Percentiles rank a stretch among this genome's conserved stretches.
These are phyloP conservation scores for Urocynchramus pylzowi DNA, from an alignment of 2,113 vertebrate species.

Conservation along the genomic window DNA sequence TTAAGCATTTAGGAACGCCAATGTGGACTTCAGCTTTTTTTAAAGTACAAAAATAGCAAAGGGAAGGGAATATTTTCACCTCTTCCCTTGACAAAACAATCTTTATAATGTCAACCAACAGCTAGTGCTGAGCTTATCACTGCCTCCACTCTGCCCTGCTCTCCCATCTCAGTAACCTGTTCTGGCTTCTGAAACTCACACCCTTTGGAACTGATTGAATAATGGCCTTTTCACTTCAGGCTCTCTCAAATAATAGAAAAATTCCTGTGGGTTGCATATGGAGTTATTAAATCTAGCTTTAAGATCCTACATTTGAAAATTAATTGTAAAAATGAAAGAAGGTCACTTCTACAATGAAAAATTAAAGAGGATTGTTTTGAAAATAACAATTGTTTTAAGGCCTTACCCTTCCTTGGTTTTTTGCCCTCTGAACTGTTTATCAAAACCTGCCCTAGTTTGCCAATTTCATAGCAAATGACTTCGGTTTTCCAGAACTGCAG, in stretches of 20 bases:
- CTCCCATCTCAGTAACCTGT: background rate
- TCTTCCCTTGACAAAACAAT: conserved; percentile 26
- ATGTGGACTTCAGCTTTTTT: background rate
- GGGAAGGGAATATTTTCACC: background rate
- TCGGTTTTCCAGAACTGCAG: background rate
- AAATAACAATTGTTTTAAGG: background rate
- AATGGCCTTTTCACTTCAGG: conserved; percentile 21
- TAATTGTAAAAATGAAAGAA: background rate
- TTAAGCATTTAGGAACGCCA: background rate
- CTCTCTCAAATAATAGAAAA: background rate
- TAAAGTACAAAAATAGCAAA: background rate
- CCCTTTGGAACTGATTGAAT: conserved; percentile 27
- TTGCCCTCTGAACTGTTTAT: background rate
- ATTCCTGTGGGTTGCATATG: background rate
- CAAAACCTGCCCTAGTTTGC: background rate
- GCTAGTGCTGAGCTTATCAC: conserved; percentile 40
- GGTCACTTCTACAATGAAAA: background rate
- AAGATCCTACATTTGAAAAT: background rate
- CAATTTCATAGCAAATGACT: background rate
- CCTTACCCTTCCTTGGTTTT: background rate
- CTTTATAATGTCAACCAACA: conserved; percentile 54
- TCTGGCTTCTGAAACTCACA: conserved; percentile 63
- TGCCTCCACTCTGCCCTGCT: background rate
- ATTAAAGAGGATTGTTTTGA: background rate
- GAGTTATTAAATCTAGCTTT: background rate